A percentile compares a stretch with the other conserved stretches of the same genome.
Conservation (phyloP, 2,888 invertebrate genomes). For the Ametastegia equiseti region DNA sequence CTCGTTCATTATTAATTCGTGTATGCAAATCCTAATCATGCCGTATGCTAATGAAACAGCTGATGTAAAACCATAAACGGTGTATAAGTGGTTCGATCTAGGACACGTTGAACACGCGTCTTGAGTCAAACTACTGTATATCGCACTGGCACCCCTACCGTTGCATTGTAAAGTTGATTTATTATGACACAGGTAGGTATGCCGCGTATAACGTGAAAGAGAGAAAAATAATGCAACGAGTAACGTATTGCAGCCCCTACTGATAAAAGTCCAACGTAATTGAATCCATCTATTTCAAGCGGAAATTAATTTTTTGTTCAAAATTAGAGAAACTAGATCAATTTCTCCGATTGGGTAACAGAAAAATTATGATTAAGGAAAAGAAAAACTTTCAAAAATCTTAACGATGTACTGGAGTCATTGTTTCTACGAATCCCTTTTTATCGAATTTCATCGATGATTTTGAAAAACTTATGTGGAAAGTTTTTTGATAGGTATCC, state of each 20-base stretch:
- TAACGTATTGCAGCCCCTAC: not conserved
- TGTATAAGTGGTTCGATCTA: slow-evolving; percentile 56
- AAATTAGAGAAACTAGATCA: not conserved
- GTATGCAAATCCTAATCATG: slow-evolving; percentile 48
- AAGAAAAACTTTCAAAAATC: too few species aligned
- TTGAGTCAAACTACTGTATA: not conserved
- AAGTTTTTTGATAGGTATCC: too few species aligned
- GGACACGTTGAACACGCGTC: slow-evolving; percentile 29
- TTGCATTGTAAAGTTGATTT: slow-evolving; percentile 23
- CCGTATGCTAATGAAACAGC: slow-evolving; percentile 48
- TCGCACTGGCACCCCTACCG: slow-evolving; percentile 9
- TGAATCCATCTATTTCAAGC: not conserved
- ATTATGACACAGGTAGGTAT: not conserved
- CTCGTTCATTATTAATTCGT: slow-evolving; percentile 47
- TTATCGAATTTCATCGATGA: too few species aligned
- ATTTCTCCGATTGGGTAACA: too few species aligned
- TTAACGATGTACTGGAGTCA: too few species aligned
- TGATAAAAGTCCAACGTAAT: not conserved
- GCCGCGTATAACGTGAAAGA: not conserved
- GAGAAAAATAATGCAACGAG: not conserved
- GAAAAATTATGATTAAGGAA: too few species aligned
- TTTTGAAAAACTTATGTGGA: too few species aligned
- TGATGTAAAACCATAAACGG: slow-evolving; percentile 55
- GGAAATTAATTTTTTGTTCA: slow-evolving; percentile 2
- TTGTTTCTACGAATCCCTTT: too few species aligned